Base-by-base conservation (phyloP, 2,113 vertebrate species). In the Lepisosteus oculatus region DNA sequence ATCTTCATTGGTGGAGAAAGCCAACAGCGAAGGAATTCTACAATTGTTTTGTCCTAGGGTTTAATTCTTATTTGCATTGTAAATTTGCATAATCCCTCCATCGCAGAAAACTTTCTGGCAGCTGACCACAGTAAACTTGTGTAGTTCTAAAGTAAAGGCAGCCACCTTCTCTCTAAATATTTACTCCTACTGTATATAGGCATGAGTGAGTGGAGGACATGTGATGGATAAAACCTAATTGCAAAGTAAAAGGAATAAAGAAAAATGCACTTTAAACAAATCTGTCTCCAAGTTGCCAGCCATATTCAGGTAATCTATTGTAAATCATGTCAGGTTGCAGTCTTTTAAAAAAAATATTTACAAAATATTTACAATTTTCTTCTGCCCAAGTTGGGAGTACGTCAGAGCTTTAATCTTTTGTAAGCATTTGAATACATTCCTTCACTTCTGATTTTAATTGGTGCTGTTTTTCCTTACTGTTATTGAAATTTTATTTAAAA, bases 31-130 rank as follows among this genome's bases (percentile, higher is more conserved):
- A 17, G 63, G 62, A 70, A 68, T 66, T 47, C 47, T 59, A 14
- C 64, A 47, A 15, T 3, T 42, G 55, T 77, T 73, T 65, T 67
- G 75, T 73, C 47, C 43, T 8, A 13, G 56, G 44, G 57, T 78
- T 73, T 75, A 72, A 73, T 73, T 75, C 61, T 63, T 51, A 44
- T 66, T 70, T 59, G 59, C 61, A 66, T 75, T 72, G 6, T 3
- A 61, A 64, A 73, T 81, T 77, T 75, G 66, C 79, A 77, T 81
- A 79, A 81, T 77, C 73, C 79, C 70, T 72, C 56, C 64, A 51
- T 29, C 44, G 66, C 76, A 62, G 59, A 56, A 61, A 64, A 70
- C 57, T 70, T 72, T 55, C 61, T 74, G 54, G 69, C 70, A 68
- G 63, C 55, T 8, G 44, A 67, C 61, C 55, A 74, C 42, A 9